These are phyloP conservation scores for Enteromius viviparus DNA, from an alignment of 2,797 vertebrate species.

Conservation along the genomic window DNA sequence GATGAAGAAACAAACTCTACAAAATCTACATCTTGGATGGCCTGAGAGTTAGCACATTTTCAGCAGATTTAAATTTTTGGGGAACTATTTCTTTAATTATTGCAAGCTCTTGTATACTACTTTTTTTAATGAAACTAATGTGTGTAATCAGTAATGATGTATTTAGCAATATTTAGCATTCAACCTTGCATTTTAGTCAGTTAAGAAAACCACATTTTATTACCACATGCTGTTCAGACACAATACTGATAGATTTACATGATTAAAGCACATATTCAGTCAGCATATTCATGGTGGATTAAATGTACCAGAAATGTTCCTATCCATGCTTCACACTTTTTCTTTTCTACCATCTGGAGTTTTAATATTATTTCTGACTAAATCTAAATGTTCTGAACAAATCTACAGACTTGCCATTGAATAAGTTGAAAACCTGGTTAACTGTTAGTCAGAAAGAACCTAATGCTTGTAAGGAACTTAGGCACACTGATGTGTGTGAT, in stretches of 20 bases:
- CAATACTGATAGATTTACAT: background rate
- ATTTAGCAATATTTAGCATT: background rate
- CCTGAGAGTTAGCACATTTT: background rate
- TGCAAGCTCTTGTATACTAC: background rate
- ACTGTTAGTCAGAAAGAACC: background rate
- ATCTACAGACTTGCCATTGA: background rate
- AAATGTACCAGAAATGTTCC: slow-evolving; percentile 31
- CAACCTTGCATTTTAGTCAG: background rate
- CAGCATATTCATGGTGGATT: slow-evolving; percentile 41
- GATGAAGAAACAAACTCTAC: background rate
- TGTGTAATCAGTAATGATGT: background rate
- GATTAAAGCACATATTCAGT: background rate
- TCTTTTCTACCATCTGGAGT: background rate
- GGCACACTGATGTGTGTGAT: background rate
- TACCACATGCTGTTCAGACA: slow-evolving; percentile 48
- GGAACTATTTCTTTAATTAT: background rate
- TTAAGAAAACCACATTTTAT: background rate
- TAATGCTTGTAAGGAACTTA: background rate
- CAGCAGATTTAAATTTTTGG: background rate
- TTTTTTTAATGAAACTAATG: background rate
- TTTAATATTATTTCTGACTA: background rate
- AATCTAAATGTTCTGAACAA: background rate
- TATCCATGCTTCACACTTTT: slow-evolving; percentile 28
- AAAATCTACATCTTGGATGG: background rate
- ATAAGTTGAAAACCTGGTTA: background rate